Evolutionary conservation across 2,113 vertebrate genomes (phyloP).

Genomic region (Oxygymnocypris stewartii): DNA sequence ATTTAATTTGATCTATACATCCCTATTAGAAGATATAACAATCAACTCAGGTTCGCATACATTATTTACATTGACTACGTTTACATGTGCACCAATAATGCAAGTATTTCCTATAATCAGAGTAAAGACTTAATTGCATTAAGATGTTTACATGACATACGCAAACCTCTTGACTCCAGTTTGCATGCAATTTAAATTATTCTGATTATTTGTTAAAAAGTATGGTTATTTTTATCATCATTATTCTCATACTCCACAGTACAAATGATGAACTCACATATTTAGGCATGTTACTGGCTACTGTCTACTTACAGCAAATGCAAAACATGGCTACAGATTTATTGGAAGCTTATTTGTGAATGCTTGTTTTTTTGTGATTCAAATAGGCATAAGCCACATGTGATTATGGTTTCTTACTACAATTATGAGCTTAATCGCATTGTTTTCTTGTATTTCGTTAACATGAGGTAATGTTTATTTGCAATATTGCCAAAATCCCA

Average conservation of each 20-base stretch:
- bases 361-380: no score
- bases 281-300: neutral
- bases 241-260: no score
- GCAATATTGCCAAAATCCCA: no score
- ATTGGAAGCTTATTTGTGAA: neutral
- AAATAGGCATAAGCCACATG: no score
- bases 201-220: neutral
- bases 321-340: neutral
- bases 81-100: neutral
- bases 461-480: no score
- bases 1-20: neutral
- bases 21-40: neutral
- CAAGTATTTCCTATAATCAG: neutral
- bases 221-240: no score
- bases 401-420: no score
- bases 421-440: no score
- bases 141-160: neutral
- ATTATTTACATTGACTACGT: no score
- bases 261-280: neutral
- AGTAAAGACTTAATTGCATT: neutral
- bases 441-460: no score
- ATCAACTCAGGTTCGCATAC: neutral
- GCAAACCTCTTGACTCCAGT: neutral
- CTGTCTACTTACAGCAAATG: neutral
- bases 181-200: neutral